Base-by-base conservation (phyloP, 2,888 invertebrate species). In the Ctenicera cuprea region DNA sequence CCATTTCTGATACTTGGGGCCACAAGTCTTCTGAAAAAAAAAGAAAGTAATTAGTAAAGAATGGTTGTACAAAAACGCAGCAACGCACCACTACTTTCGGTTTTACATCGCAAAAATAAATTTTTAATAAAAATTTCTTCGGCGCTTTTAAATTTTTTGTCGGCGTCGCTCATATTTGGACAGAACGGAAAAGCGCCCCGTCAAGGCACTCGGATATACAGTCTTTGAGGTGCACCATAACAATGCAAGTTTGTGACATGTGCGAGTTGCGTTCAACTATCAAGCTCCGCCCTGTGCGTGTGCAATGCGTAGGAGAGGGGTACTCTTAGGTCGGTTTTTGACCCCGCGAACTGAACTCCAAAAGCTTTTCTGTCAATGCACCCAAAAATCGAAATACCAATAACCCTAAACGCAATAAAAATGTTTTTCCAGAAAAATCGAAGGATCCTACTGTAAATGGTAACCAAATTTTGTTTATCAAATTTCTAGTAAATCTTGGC, bases 11-110 rank as follows among this genome's bases (percentile, higher is more conserved):
- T 14, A 68, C 75, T 45, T 76, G 76, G 12, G 76, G 81, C 88
- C 89, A 89, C 79, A 85, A 80, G 78, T 86, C 86, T 81, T 88
- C 88, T 89, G 86, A 5, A 87, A 87, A 65, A 77, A 80, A 83
- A 85, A 87, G 86, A 81, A 85, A 41, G 11, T 4, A 2, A 33
- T 41, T 83, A 68, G 14, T 12, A 8, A 68, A 41, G 37, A 26
- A 33, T 18, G 16, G 22, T 12, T 14, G 30, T n/a, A 54, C 9
- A 16, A 33, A 7, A 52, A 18, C 30, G 54, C 12, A 11, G 37
- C 57, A 26, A 81, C 84, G 77, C 79, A 83, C 84, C 85, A 61
- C 78, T 81, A 52, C 71, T 77, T 75, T 82, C 82, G 59, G 76
- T 76, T 73, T 83, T 83, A 78, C 84, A 85, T 69, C 83, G 81